phyloP scores from a whole-genome alignment of 2,888 invertebrate genomes.

The Luperina testacea region DNA sequence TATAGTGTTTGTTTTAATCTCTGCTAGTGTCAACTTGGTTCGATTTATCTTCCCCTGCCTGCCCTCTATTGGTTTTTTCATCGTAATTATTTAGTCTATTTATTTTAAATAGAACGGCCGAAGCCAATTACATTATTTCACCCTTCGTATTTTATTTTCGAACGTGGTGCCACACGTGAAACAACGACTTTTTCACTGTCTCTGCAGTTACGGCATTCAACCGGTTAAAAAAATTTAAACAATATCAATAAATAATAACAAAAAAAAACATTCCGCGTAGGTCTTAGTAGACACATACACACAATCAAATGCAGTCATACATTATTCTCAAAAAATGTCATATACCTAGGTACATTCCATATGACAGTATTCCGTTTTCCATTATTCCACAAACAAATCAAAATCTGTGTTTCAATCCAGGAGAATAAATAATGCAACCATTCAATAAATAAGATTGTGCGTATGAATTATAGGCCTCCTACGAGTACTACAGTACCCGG shows the following conservation, averaged over 20 bases:
- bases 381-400: not conserved
- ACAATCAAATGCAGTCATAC: not conserved
- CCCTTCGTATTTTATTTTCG: too few relatives aligned
- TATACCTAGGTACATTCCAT: not conserved
- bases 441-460: not conserved
- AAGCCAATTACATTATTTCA: not conserved
- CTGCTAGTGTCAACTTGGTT: not conserved
- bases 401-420: not conserved
- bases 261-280: not conserved
- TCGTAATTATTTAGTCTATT: not conserved
- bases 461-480: not conserved
- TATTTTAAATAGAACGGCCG: not conserved
- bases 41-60: not conserved
- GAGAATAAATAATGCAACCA: not conserved
- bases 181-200: too few relatives aligned
- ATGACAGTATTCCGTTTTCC: not conserved
- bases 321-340: not conserved
- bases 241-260: not conserved
- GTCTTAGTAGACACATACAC: not conserved
- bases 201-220: too few relatives aligned
- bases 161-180: too few relatives aligned
- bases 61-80: not conserved
- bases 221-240: not conserved
- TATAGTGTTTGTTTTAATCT: not conserved
- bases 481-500: too few relatives aligned